These are phyloP conservation scores for Halcyon malimbica DNA, from an alignment of 2,113 vertebrate species.

Conservation along the genomic window DNA sequence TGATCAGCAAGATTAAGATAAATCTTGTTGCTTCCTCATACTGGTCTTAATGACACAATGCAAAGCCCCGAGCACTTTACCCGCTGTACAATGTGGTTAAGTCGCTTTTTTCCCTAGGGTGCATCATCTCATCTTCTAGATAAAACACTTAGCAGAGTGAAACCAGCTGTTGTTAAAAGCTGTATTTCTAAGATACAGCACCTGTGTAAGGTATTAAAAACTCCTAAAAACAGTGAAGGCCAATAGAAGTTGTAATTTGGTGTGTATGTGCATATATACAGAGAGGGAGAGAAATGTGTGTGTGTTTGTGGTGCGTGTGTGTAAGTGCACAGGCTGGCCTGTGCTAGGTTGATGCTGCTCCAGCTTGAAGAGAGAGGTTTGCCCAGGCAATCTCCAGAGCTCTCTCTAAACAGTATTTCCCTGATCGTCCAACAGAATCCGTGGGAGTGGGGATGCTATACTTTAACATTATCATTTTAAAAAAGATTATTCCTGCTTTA, in stretches of 20 bases:
- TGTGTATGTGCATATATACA: not conserved
- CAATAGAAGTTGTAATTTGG: not conserved
- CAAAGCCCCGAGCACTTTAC: slow-evolving; percentile 53
- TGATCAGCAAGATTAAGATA: slow-evolving; percentile 57
- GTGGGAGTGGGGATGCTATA: not conserved
- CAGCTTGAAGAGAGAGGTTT: not conserved
- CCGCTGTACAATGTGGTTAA: slow-evolving; percentile 50
- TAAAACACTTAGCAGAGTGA: slow-evolving; percentile 52
- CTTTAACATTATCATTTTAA: not conserved
- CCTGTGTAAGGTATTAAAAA: slow-evolving; percentile 14
- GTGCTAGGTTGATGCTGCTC: not conserved
- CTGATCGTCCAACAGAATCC: not conserved
- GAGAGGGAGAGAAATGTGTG: not conserved
- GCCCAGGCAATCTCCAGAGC: not conserved
- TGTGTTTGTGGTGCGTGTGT: too few species aligned
- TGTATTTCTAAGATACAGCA: slow-evolving; percentile 5
- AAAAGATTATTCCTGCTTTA: not conserved
- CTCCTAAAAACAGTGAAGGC: not conserved
- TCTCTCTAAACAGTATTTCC: not conserved
- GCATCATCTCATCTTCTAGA: slow-evolving; percentile 44
- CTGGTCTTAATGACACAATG: slow-evolving; percentile 37
- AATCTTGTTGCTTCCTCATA: slow-evolving; percentile 36
- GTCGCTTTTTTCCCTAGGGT: slow-evolving; percentile 24
- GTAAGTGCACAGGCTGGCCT: not conserved
- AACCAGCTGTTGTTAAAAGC: slow-evolving; percentile 47